A percentile compares a stretch with the other conserved stretches of the same genome.
These are phyloP conservation scores for Hirtodrosophila trivittata DNA, from an alignment of 2,888 invertebrate genomes.

Conservation along the genomic window DNA sequence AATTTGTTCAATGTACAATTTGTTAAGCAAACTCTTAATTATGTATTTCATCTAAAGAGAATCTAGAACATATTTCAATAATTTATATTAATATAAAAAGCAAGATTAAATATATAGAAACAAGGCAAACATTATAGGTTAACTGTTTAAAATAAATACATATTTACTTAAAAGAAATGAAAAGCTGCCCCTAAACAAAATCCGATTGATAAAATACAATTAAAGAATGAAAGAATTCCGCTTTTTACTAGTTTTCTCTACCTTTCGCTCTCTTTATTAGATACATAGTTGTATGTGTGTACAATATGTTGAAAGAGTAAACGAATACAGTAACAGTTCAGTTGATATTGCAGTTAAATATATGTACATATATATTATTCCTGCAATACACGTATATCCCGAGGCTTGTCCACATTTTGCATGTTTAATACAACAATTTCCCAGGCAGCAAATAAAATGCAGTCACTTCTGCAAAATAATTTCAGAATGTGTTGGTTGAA, in stretches of 20 bases:
- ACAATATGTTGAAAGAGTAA: no score
- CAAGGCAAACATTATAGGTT: not conserved
- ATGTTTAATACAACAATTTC: conserved; percentile 64
- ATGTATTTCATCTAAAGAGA: no score
- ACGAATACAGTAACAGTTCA: no score
- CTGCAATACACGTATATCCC: conserved; percentile 18
- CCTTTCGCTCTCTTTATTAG: no score
- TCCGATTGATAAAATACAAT: not conserved
- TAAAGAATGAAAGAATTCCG: not conserved
- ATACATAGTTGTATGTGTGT: no score
- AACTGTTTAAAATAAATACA: not conserved
- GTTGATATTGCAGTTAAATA: not conserved
- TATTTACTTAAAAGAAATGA: not conserved
- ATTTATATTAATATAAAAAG: no score
- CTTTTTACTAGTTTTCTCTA: no score
- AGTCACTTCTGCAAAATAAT: conserved; percentile 25
- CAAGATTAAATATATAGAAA: no score
- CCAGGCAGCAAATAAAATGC: conserved; percentile 30
- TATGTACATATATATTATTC: not conserved
- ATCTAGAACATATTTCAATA: no score
- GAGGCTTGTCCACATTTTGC: conserved; percentile 42
- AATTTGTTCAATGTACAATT: no score
- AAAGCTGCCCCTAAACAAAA: not conserved
- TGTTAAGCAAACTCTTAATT: no score
- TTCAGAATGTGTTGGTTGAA: conserved; percentile 17